phyloP scores from a whole-genome alignment of 2,113 vertebrate genomes.

The Erinaceus europaeus region DNA sequence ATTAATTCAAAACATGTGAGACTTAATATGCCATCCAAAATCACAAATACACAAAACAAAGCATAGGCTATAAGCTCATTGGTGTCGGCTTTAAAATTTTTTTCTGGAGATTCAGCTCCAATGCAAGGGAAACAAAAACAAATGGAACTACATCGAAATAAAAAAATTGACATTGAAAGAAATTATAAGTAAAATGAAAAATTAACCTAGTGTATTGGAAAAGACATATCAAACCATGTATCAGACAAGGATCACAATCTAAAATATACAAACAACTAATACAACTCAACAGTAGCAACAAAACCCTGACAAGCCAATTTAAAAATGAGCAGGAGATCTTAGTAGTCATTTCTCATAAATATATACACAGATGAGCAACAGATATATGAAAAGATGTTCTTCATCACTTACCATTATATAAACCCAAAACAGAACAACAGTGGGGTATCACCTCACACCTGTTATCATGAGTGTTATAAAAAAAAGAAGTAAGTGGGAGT shows the following conservation, averaged over 20 bases:
- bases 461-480: background rate
- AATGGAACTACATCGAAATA: background rate
- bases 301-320: background rate
- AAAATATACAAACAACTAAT: background rate
- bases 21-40: too few relatives aligned
- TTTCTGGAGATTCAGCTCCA: background rate
- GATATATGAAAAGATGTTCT: background rate
- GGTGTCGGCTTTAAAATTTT: background rate
- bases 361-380: background rate
- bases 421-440: too few relatives aligned
- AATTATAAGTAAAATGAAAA: background rate
- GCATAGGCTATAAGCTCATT: background rate
- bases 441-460: background rate
- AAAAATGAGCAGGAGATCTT: background rate
- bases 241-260: background rate
- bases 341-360: background rate
- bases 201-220: background rate
- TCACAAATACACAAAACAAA: background rate
- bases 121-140: background rate
- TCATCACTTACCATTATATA: background rate
- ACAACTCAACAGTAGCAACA: background rate
- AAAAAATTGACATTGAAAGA: background rate
- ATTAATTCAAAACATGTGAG: too few relatives aligned
- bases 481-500: too few relatives aligned
- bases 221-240: background rate